These are phyloP conservation scores for Botrylloides violaceus DNA, from an alignment of 23 tunicate species.

Conservation along the genomic window DNA sequence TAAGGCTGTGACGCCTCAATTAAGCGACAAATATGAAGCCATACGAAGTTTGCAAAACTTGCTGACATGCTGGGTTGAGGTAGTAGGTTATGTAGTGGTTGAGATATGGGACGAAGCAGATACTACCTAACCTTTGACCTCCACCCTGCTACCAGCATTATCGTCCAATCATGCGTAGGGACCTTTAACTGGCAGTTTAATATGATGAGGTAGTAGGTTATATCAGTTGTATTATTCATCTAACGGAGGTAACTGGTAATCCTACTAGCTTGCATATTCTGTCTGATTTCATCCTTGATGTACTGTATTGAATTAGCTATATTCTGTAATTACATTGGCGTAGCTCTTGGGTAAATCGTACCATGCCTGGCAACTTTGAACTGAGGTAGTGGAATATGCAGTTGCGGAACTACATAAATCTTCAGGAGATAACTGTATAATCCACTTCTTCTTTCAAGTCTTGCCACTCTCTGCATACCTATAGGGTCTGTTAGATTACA, in stretches of 20 bases:
- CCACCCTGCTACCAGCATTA: constrained; percentile 21
- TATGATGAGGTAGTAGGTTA: constrained; percentile 97
- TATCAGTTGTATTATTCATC: constrained; percentile 48
- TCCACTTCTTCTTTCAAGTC: constrained; percentile 17
- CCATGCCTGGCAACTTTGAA: not conserved
- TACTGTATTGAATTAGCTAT: no score
- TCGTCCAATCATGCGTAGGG: constrained; percentile 1
- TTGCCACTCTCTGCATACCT: not conserved
- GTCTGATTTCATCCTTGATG: constrained; percentile 26
- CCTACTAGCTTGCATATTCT: constrained; percentile 73
- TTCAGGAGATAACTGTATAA: constrained; percentile 23
- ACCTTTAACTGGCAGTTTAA: not conserved
- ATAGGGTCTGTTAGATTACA: not conserved
- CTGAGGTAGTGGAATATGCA: constrained; percentile 94
- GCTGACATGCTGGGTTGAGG: constrained; percentile 58
- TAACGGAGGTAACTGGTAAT: constrained; percentile 72
- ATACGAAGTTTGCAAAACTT: not conserved
- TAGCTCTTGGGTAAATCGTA: not conserved
- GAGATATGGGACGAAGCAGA: constrained; percentile 42
- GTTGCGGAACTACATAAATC: constrained; percentile 23
- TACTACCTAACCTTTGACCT: constrained; percentile 79
- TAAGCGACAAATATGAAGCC: not conserved
- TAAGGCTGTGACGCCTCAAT: not conserved
- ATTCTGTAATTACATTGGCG: no score
- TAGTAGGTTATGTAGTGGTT: constrained; percentile 95